These are phyloP conservation scores for Pseudolycoriella hygida DNA, from an alignment of 2,888 invertebrate genomes.

Conservation along the genomic window DNA sequence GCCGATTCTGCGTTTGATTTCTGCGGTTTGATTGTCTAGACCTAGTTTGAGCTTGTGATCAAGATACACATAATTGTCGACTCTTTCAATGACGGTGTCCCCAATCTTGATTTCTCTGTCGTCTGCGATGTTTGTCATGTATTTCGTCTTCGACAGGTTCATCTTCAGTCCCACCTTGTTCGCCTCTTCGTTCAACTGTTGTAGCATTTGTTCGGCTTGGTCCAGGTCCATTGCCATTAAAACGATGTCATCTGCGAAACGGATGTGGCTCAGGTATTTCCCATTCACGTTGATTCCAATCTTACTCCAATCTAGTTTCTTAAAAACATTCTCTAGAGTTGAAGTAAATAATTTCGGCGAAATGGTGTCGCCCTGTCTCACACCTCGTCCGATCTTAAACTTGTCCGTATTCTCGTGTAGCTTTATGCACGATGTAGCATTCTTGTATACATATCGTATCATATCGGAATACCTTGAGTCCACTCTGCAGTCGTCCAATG, in stretches of 20 bases:
- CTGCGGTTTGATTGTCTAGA: not conserved
- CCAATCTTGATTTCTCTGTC: not conserved
- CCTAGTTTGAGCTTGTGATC: not conserved
- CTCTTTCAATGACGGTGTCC: not conserved
- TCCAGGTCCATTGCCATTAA: not conserved
- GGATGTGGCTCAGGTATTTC: not conserved
- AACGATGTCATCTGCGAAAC: not conserved
- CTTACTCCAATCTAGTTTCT: not conserved
- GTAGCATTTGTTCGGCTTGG: too few species aligned
- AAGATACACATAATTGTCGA: too few species aligned
- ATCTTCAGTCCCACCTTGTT: too few species aligned
- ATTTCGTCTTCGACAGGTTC: too few species aligned
- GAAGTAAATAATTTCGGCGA: not conserved
- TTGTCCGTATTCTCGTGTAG: too few species aligned
- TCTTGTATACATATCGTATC: too few species aligned
- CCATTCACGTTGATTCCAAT: not conserved
- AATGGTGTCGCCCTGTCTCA: not conserved
- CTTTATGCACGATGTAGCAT: too few species aligned
- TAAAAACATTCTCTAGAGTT: not conserved
- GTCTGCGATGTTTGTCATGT: not conserved
- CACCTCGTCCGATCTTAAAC: not conserved
- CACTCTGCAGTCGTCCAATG: too few species aligned
- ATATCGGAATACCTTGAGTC: too few species aligned
- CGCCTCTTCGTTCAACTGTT: not conserved
- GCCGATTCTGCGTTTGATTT: conserved; percentile 8